These are phyloP conservation scores for Oncopodura yosiiana DNA, from an alignment of 1,140 invertebrate genomes.

Conservation along the genomic window DNA sequence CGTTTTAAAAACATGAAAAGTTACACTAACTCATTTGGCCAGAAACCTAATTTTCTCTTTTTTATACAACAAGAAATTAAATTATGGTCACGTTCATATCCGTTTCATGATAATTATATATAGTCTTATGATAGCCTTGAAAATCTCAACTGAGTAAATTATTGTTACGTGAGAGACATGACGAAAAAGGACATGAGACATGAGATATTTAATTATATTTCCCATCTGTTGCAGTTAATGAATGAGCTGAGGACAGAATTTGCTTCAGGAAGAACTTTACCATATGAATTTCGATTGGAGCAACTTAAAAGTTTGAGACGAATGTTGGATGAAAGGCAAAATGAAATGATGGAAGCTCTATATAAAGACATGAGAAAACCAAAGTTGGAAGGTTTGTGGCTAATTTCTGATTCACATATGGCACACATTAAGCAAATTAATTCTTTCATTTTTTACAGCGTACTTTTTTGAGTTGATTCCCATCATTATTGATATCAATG, in stretches of 20 bases:
- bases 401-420: background rate
- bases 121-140: too few relatives aligned
- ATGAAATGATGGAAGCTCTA: constrained; percentile 41
- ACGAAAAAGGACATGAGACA: too few relatives aligned
- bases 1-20: background rate
- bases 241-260: constrained; percentile 13
- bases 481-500: background rate
- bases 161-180: too few relatives aligned
- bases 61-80: constrained; percentile 24
- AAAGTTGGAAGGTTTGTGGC: constrained; percentile 26
- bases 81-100: too few relatives aligned
- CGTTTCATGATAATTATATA: too few relatives aligned
- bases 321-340: constrained; percentile 44
- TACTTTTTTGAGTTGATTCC: background rate
- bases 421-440: background rate
- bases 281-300: constrained; percentile 37
- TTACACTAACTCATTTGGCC: background rate
- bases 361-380: constrained; percentile 44
- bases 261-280: constrained; percentile 20
- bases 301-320: constrained; percentile 42
- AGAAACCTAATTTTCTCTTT: background rate
- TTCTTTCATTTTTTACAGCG: background rate
- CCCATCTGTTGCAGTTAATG: constrained; percentile 10
- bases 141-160: too few relatives aligned
- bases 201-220: background rate